Evolutionary conservation across 2,797 vertebrate genomes (phyloP).

Genomic region (Monodelphis domestica): DNA sequence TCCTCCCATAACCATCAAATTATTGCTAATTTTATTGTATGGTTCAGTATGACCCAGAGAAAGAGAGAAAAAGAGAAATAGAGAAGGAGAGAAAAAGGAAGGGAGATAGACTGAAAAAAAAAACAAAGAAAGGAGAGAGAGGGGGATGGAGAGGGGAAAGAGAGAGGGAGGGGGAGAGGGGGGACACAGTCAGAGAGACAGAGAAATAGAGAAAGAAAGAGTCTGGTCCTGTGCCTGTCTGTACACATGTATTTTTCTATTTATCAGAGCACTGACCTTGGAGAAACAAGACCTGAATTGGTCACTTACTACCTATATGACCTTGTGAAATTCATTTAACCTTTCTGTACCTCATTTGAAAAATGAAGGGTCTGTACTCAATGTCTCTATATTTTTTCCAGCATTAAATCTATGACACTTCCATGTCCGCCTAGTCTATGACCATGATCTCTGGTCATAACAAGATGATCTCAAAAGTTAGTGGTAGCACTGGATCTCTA

Average conservation of each 20-base stretch:
- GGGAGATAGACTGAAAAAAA: too few relatives aligned
- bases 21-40: background rate
- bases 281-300: background rate
- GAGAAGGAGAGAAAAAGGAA: too few relatives aligned
- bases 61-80: background rate
- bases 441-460: background rate
- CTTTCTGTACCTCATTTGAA: background rate
- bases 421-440: background rate
- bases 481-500: background rate
- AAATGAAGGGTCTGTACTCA: background rate
- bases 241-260: background rate
- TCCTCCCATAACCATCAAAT: background rate
- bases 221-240: background rate
- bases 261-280: background rate
- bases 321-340: background rate
- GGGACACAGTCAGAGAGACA: background rate
- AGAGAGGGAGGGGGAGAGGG: background rate
- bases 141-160: too few relatives aligned
- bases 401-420: background rate
- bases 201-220: background rate
- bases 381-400: background rate
- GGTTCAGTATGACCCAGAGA: background rate
- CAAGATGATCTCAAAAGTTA: background rate
- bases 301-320: background rate
- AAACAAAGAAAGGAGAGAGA: too few relatives aligned